These are phyloP conservation scores for Drosophila repleta DNA, from an alignment of 1,140 invertebrate genomes.

Conservation along the genomic window DNA sequence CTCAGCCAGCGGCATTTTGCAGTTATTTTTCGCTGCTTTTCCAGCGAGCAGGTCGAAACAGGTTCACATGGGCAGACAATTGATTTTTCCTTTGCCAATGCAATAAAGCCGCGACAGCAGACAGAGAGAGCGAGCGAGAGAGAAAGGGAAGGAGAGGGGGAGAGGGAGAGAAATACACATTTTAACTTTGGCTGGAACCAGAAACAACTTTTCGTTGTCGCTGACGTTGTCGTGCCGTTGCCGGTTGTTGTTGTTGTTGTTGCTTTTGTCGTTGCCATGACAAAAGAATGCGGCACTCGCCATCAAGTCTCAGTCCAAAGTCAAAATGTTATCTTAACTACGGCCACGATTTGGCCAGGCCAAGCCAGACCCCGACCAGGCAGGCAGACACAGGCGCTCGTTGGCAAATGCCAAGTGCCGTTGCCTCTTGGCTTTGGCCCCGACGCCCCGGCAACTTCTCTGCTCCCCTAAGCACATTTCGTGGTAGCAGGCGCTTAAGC, in stretches of 20 bases:
- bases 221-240: conserved; percentile 35
- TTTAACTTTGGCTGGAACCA: conserved; percentile 63
- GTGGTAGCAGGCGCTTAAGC: conserved; percentile 63
- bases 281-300: conserved; percentile 80
- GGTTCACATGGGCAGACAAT: conserved; percentile 74
- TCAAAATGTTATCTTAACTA: conserved; percentile 81
- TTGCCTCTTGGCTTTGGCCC: conserved; percentile 50
- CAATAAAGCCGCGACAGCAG: conserved; percentile 41
- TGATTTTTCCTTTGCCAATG: conserved; percentile 72
- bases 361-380: conserved; percentile 33
- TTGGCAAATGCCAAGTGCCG: conserved; percentile 74
- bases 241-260: conserved; percentile 48
- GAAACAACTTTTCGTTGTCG: conserved; percentile 66
- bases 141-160: conserved; percentile 28
- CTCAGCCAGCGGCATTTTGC: conserved; percentile 62
- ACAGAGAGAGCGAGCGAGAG: conserved; percentile 10
- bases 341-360: conserved; percentile 72
- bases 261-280: conserved; percentile 59
- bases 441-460: neutral
- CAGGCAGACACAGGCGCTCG: conserved; percentile 31
- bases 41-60: conserved; percentile 54
- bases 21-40: conserved; percentile 53
- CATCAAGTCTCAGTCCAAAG: conserved; percentile 75
- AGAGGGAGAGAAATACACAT: conserved; percentile 25
- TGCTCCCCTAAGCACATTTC: conserved; percentile 15